Evolutionary conservation across 2,797 vertebrate species (phyloP).

Genomic region (Peromyscus aztecus): DNA sequence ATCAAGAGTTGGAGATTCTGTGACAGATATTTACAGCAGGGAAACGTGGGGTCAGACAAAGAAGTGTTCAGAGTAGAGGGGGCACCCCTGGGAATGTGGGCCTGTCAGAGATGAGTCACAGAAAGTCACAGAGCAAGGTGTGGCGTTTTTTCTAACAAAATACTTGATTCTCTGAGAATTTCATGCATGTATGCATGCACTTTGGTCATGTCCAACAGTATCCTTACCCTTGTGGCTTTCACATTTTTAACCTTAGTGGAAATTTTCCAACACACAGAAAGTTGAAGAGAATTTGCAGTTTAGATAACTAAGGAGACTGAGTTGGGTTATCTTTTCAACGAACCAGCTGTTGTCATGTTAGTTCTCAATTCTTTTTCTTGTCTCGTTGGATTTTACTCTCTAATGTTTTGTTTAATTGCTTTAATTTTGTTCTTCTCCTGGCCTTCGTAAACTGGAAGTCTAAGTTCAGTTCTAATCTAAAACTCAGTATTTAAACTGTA

Average conservation of each 20-base stretch:
- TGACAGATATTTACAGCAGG: neutral
- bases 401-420: neutral
- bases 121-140: neutral
- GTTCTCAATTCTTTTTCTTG: neutral
- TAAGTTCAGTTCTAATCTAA: conserved; percentile 35
- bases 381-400: conserved; percentile 21
- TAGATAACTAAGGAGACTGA: neutral
- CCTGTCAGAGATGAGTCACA: neutral
- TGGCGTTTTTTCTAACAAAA: neutral
- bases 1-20: too few species aligned
- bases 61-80: neutral
- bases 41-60: neutral
- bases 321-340: conserved; percentile 25
- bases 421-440: conserved; percentile 5
- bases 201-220: neutral
- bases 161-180: neutral
- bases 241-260: neutral
- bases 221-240: neutral
- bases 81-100: neutral
- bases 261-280: conserved; percentile 55
- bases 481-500: neutral
- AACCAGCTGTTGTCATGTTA: neutral
- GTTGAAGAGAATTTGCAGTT: neutral
- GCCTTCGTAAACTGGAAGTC: conserved; percentile 3
- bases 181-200: too few species aligned